These are phyloP conservation scores for Strix uralensis DNA, from an alignment of 2,113 vertebrate genomes.

Conservation along the genomic window DNA sequence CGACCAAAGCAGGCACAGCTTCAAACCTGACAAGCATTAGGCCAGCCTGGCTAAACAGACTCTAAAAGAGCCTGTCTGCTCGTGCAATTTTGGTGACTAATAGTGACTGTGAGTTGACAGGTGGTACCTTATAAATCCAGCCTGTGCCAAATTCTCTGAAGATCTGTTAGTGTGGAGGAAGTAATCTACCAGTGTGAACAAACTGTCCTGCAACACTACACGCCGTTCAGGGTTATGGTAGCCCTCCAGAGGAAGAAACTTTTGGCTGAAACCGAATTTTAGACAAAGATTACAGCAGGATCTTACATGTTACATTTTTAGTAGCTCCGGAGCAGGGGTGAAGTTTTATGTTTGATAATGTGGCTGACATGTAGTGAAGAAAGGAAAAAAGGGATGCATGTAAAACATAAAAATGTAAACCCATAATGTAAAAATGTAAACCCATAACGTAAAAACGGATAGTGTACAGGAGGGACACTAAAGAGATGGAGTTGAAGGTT, in stretches of 20 bases:
- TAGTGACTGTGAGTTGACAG: slow-evolving; percentile 25
- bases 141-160: slow-evolving; percentile 1
- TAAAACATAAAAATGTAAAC: not conserved
- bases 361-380: not conserved
- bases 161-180: not conserved
- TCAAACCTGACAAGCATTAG: not conserved
- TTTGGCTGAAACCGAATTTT: not conserved
- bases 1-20: not conserved
- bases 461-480: not conserved
- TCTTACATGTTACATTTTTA: not conserved
- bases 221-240: not conserved
- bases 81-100: slow-evolving; percentile 17
- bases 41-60: not conserved
- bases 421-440: not conserved
- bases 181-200: not conserved
- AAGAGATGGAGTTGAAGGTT: not conserved
- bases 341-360: not conserved
- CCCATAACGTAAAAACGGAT: not conserved
- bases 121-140: slow-evolving; percentile 42
- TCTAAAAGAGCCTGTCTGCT: not conserved
- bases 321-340: not conserved
- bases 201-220: not conserved
- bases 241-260: not conserved
- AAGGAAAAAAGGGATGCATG: not conserved
- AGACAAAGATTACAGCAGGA: not conserved